Conservation (phyloP, 1,140 invertebrate species). For the Euwallacea fornicatus region DNA sequence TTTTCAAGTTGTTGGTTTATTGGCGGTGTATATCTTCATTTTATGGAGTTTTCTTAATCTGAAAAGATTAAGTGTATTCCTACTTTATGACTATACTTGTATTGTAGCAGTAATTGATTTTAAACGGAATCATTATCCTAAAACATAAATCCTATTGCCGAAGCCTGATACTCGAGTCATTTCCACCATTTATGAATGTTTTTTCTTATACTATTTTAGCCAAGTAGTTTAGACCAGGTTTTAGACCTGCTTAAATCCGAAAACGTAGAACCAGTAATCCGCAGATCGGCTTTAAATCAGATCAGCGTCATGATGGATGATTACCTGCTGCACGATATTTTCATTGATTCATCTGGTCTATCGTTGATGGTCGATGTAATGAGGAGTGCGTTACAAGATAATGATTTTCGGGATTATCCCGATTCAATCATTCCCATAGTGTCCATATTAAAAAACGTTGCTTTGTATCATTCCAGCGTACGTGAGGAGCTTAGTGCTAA, state of each 20-base stretch:
- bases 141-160: too few relatives aligned
- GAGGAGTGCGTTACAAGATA: constrained; percentile 59
- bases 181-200: too few relatives aligned
- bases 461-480: constrained; percentile 54
- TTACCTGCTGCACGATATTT: constrained; percentile 57
- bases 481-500: constrained; percentile 59
- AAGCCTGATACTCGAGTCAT: too few relatives aligned
- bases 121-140: too few relatives aligned
- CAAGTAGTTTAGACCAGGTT: constrained; percentile 54
- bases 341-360: constrained; percentile 53
- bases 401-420: constrained; percentile 64
- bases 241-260: constrained; percentile 52
- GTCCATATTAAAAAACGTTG: constrained; percentile 62
- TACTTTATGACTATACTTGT: too few relatives aligned
- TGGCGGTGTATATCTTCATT: too few relatives aligned
- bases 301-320: constrained; percentile 63
- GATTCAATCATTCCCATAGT: constrained; percentile 66
- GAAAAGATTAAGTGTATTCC: too few relatives aligned
- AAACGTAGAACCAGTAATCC: constrained; percentile 59
- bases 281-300: constrained; percentile 62
- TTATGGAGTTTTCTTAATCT: too few relatives aligned
- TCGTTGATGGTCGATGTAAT: constrained; percentile 48
- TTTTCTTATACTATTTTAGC: constrained; percentile 38
- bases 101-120: too few relatives aligned
- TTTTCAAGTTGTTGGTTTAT: too few relatives aligned